These are phyloP conservation scores for Serrognathus titanus DNA, from an alignment of 2,888 invertebrate genomes.

Conservation along the genomic window DNA sequence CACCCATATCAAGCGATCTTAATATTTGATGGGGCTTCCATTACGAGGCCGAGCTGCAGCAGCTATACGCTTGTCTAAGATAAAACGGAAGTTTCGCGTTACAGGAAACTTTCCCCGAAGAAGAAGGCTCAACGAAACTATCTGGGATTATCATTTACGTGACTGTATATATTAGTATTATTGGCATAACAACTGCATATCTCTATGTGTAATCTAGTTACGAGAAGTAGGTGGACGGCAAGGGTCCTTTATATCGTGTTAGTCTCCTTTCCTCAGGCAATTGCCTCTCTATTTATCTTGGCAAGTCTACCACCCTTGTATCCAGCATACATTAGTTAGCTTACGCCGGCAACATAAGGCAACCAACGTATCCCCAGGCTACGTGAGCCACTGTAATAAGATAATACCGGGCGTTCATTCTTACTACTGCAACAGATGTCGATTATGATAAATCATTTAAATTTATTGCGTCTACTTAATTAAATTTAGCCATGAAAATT, in stretches of 20 bases:
- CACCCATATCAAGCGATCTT: conserved; percentile 50
- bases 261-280: conserved; percentile 45
- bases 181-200: conserved; percentile 9
- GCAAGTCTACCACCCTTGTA: conserved; percentile 39
- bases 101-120: no score
- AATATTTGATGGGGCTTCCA: conserved; percentile 50
- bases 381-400: conserved; percentile 44
- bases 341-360: conserved; percentile 45
- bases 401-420: conserved; percentile 33
- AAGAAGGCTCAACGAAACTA: no score
- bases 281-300: conserved; percentile 49
- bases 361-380: conserved; percentile 37
- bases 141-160: no score
- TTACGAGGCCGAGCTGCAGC: conserved; percentile 30
- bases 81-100: conserved; percentile 8
- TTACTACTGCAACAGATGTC: conserved; percentile 10
- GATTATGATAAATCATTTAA: no score
- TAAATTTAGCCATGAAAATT: no score
- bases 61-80: conserved; percentile 7
- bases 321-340: conserved; percentile 44
- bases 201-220: conserved; percentile 44
- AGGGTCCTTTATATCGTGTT: conserved; percentile 48
- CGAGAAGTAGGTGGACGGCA: conserved; percentile 32
- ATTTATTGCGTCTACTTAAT: no score
- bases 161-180: no score